These are phyloP conservation scores for Arothron firmamentum DNA, from an alignment of 2,113 vertebrate species.

Conservation along the genomic window DNA sequence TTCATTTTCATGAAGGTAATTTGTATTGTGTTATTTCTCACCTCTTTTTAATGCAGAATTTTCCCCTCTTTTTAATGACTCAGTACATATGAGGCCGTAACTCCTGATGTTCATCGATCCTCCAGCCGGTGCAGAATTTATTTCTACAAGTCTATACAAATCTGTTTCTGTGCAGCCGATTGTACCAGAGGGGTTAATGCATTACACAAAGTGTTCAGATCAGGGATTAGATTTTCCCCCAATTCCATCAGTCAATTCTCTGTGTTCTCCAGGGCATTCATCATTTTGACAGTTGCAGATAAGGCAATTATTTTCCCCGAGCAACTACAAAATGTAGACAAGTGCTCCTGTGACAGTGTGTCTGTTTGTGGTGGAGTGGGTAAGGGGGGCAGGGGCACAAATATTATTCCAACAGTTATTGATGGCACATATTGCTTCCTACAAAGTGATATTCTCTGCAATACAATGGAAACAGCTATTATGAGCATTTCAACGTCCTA, in stretches of 20 bases:
- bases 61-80: conserved; percentile 40
- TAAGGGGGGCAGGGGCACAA: conserved; percentile 31
- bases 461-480: conserved; percentile 68
- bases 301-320: conserved; percentile 78
- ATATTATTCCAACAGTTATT: conserved; percentile 66
- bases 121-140: conserved; percentile 60
- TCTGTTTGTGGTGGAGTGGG: conserved; percentile 64
- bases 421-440: conserved; percentile 51
- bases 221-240: conserved; percentile 71
- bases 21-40: neutral
- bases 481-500: conserved; percentile 49
- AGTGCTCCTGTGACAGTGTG: conserved; percentile 72
- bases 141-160: conserved; percentile 66
- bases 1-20: neutral
- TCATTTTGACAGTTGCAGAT: conserved; percentile 81
- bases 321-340: conserved; percentile 78
- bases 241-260: conserved; percentile 77
- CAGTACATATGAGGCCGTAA: conserved; percentile 34
- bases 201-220: conserved; percentile 77
- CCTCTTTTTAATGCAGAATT: conserved; percentile 31
- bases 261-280: conserved; percentile 73
- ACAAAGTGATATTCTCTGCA: conserved; percentile 56
- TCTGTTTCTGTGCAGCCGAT: conserved; percentile 64
- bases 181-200: conserved; percentile 69
- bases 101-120: conserved; percentile 62